Evolutionary conservation across 2,888 invertebrate genomes (phyloP).

Genomic region (Napeogenes inachia): DNA sequence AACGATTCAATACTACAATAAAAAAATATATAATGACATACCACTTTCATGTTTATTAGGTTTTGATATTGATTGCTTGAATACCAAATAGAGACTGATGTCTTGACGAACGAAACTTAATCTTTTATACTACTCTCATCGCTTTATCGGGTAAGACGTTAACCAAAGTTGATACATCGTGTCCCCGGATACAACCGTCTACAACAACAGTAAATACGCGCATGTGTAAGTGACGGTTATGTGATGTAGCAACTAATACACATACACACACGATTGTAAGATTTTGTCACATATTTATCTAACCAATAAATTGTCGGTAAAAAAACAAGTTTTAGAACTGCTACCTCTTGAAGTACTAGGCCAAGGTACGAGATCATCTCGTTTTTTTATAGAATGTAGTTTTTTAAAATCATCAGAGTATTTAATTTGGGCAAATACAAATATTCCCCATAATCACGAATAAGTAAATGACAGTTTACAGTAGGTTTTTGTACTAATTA

Average conservation of each 20-base stretch:
- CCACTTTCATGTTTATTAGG: slow-evolving; percentile 64
- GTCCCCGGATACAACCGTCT: slow-evolving; percentile 37
- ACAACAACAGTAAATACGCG: slow-evolving; percentile 44
- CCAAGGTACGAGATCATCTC: slow-evolving; percentile 25
- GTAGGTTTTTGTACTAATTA: too few species aligned
- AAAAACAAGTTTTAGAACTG: slow-evolving; percentile 33
- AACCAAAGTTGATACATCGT: neutral
- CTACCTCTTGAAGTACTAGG: slow-evolving; percentile 20
- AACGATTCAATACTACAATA: too few species aligned
- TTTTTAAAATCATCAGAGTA: slow-evolving; percentile 1
- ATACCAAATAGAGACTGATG: slow-evolving; percentile 65
- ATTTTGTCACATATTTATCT: slow-evolving; percentile 46
- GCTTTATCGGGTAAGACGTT: too few species aligned
- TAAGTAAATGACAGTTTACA: too few species aligned
- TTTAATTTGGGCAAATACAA: neutral
- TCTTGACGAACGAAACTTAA: slow-evolving; percentile 44
- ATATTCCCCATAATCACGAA: too few species aligned
- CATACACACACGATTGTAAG: slow-evolving; percentile 39
- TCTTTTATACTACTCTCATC: slow-evolving; percentile 69
- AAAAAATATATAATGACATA: slow-evolving; percentile 38
- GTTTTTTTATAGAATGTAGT: slow-evolving; percentile 20
- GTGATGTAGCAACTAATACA: slow-evolving; percentile 34
- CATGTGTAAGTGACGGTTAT: slow-evolving; percentile 30
- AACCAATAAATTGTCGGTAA: slow-evolving; percentile 51
- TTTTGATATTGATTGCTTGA: slow-evolving; percentile 46